Evolutionary conservation across 2,797 vertebrate species (phyloP).

Genomic region (Acanthurus lineatus): DNA sequence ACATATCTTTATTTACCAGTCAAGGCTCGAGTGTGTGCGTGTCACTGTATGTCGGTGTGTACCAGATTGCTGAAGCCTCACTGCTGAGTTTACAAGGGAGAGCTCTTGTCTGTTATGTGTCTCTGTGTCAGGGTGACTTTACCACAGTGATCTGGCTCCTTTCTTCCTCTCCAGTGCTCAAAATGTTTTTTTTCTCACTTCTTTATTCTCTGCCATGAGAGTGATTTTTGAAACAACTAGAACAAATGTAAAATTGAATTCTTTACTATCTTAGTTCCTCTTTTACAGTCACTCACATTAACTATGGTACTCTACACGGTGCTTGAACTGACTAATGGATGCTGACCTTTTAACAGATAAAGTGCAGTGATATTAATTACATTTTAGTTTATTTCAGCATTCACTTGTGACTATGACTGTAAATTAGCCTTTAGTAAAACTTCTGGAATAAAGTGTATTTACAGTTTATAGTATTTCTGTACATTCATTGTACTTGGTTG

Average conservation of each 20-base stretch:
- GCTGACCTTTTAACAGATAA: not conserved
- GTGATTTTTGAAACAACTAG: constrained; percentile 13
- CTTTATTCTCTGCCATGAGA: constrained; percentile 31
- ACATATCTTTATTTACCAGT: constrained; percentile 35
- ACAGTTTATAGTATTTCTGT: constrained; percentile 41
- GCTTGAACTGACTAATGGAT: not conserved
- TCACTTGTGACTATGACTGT: constrained; percentile 11
- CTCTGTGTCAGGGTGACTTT: constrained; percentile 83
- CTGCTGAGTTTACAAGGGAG: constrained; percentile 74
- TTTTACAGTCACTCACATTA: constrained; percentile 8
- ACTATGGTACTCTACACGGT: not conserved
- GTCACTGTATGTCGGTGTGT: constrained; percentile 33
- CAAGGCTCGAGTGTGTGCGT: constrained; percentile 27
- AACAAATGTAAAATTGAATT: constrained; percentile 8
- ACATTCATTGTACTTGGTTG: constrained; percentile 41
- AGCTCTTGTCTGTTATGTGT: constrained; percentile 80
- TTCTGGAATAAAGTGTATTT: not conserved
- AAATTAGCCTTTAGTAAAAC: constrained; percentile 23
- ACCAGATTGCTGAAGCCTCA: constrained; percentile 59
- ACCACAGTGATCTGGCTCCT: constrained; percentile 78
- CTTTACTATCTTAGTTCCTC: constrained; percentile 1
- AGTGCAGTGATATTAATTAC: not conserved
- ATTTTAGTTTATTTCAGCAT: constrained; percentile 16
- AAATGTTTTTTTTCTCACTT: constrained; percentile 51
- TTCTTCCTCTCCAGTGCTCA: constrained; percentile 59